Conservation (phyloP, 2,888 invertebrate genomes). For the Polydesmus complanatus region DNA sequence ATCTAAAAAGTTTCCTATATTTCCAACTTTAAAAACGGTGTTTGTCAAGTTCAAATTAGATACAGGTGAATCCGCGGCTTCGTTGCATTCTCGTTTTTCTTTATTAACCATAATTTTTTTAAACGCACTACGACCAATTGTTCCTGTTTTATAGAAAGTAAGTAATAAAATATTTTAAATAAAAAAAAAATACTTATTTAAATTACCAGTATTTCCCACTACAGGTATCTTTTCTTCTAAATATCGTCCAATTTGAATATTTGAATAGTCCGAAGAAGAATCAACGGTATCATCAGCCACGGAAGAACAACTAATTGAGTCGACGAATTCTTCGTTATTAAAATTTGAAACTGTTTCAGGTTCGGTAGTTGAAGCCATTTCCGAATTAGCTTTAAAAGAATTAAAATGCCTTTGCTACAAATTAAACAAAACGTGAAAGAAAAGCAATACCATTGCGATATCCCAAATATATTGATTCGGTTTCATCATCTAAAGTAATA, state of each 20-base stretch:
- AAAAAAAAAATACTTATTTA: background rate
- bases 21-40: slow-evolving; percentile 37
- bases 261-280: slow-evolving; percentile 26
- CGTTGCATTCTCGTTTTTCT: background rate
- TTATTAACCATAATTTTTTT: background rate
- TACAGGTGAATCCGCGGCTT: background rate
- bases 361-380: background rate
- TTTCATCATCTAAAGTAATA: slow-evolving; percentile 30
- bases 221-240: slow-evolving; percentile 25
- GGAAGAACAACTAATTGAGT: slow-evolving; percentile 14
- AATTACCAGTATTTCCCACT: slow-evolving; percentile 16
- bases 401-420: background rate
- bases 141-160: slow-evolving; percentile 5
- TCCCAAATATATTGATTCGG: background rate
- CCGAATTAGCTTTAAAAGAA: background rate
- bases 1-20: slow-evolving; percentile 52
- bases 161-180: background rate
- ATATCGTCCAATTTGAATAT: slow-evolving; percentile 28
- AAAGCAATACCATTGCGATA: background rate
- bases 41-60: background rate
- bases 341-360: slow-evolving; percentile 28
- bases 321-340: slow-evolving; percentile 24
- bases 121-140: slow-evolving; percentile 1
- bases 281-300: slow-evolving; percentile 22
- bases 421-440: background rate